Base-by-base conservation (phyloP, 2,113 vertebrate species). In the Phainopepla nitens region DNA sequence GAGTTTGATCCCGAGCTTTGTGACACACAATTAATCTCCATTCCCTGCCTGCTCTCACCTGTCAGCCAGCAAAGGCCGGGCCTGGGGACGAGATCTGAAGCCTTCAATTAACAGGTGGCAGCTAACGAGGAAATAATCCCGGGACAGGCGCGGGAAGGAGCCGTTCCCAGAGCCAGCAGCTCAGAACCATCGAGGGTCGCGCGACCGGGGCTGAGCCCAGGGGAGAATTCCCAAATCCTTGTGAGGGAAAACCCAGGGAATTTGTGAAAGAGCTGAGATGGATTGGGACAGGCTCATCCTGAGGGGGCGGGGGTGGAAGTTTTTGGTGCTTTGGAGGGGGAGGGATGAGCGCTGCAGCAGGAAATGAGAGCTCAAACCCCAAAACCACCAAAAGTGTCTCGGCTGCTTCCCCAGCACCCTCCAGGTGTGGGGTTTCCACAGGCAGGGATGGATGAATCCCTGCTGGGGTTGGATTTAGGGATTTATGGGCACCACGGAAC, bases 1-100 rank as follows among this genome's bases (percentile, higher is more conserved):
- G n/a, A n/a, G n/a, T n/a, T n/a, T 98, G 98, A 98, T 97, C 94
- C 89, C 81, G 91, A 89, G 94, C 92, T 92, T 56, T 82, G 96
- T 97, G 98, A 98, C 97, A 97, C 19, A 85, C 97, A 94, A 98
- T 98, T 98, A 98, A 98, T 98, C 97, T 98, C 98, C 97, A 98
- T 98, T 97, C 97, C 96, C 94, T 91, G 92, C 94, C 96, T 94
- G 96, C 94, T 97, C 84, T n/a, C 89, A 70, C 94, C 86, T 98
- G 98, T 97, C 98, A 98, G 97, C 96, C 92, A 92, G 95, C 90
- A 96, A 97, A 97, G 96, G 93, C 95, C 94, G 94, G 79, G 94
- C 95, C 94, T 93, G 96, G 89, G 95, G 92, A 96, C 94, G 91
- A 93, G 96, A 98, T 97, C 98, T 97, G 97, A 98, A 98, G 95